A percentile compares a stretch with the other conserved stretches of the same genome.
These are phyloP conservation scores for Rattus norvegicus DNA, from an alignment of 2,113 vertebrate genomes.

Conservation along the genomic window DNA sequence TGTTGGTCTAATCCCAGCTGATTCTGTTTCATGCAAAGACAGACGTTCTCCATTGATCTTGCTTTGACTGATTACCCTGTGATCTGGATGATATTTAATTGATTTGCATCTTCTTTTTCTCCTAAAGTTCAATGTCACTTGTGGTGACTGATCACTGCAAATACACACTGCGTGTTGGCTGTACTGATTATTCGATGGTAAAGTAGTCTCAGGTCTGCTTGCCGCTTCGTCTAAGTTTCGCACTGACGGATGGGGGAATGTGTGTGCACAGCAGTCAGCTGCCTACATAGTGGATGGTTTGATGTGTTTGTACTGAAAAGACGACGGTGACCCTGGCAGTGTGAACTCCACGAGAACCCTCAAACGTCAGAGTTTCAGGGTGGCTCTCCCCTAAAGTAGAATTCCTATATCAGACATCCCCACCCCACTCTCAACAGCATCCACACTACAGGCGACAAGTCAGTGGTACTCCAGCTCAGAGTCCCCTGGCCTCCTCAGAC, in stretches of 20 bases:
- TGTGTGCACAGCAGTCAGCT: background rate
- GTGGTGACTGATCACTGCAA: background rate
- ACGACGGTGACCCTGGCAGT: background rate
- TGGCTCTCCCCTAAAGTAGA: background rate
- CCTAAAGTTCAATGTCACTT: background rate
- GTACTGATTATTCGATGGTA: background rate
- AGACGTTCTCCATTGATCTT: background rate
- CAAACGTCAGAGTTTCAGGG: background rate
- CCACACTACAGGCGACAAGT: background rate
- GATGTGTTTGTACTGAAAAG: background rate
- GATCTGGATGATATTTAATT: background rate
- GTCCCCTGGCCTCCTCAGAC: background rate
- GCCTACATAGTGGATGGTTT: background rate
- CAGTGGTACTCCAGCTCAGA: background rate
- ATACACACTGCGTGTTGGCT: rapidly evolving
- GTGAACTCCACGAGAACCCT: background rate
- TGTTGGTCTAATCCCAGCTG: background rate
- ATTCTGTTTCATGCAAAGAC: background rate
- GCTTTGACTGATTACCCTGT: background rate
- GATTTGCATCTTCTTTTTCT: background rate
- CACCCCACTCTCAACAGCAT: background rate
- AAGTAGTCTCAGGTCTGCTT: background rate
- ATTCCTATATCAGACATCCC: background rate
- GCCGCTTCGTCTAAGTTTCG: background rate
- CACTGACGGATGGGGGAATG: background rate